Base-by-base conservation (phyloP, 2,113 vertebrate species). In the Esox niger region DNA sequence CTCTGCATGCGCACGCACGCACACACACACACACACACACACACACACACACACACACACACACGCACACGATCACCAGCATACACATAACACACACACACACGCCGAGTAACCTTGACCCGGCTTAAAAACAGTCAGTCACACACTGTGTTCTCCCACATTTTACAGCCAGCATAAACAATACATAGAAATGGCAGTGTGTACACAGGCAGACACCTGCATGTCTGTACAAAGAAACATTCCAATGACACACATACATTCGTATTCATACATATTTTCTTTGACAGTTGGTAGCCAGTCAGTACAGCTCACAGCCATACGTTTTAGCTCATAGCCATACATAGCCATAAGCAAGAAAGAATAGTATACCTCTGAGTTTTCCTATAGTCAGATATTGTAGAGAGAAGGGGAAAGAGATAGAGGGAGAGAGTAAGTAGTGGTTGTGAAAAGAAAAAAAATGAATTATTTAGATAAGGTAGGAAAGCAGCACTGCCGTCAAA, bases 331-430 rank as follows among this genome's bases (percentile, higher is more conserved):
- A 30, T 20, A 52, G n/a, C 47, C 47, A 23, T 52, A 52, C n/a
- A 68, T 70, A 84, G 54, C 68, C 70, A 76, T 80, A 69, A 67
- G 71, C 26, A 77, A 52, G 29, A 78, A 60, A 65, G 70, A 79
- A 74, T 23, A 27, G 68, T 31, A 76, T 84, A 86, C 85, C 84
- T 86, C 77, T 79, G 75, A 68, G 70, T 58, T 77, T 83, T 77
- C 74, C 85, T 86, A 84, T 71, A 83, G 72, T 83, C 84, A 84
- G 35, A 69, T 68, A 84, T 23, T 33, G 73, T 84, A 74, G 25
- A 27, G 29, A 20, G 26, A 23, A 47, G 26, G 15, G 62, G 32
- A 31, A 63, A 25, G 55, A 69, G 52, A 47, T 27, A 43, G 35
- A 74, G 26, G 82, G 35, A 77, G 65, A 81, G 62, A 62, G 74